Percentiles rank a stretch among this genome's conserved stretches.
These are phyloP conservation scores for Protobothrops mucrosquamatus DNA, from an alignment of 2,113 vertebrate genomes.

Conservation along the genomic window DNA sequence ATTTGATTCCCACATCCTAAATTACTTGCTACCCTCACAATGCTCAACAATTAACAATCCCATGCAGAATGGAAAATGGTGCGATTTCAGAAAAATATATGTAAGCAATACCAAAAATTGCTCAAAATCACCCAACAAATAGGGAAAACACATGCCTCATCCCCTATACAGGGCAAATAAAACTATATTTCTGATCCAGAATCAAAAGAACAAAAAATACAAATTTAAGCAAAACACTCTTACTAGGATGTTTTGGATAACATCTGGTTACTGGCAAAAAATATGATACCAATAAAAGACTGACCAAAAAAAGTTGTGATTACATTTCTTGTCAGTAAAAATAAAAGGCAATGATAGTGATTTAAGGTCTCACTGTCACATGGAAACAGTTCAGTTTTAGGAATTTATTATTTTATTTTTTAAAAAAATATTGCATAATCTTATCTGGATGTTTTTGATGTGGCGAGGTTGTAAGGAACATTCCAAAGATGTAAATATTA, in stretches of 20 bases:
- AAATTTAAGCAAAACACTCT: neutral
- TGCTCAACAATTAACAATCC: neutral
- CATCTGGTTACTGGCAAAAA: neutral
- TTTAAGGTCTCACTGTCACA: neutral
- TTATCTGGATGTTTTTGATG: neutral
- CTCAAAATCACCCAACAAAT: neutral
- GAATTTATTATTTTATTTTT: neutral
- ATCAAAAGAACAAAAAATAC: neutral
- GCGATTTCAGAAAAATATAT: neutral
- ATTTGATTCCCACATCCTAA: neutral
- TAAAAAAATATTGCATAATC: neutral
- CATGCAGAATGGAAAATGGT: neutral
- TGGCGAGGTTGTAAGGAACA: neutral
- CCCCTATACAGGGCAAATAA: neutral
- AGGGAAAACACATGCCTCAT: neutral
- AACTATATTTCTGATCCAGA: neutral
- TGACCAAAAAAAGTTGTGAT: neutral
- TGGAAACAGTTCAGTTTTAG: neutral
- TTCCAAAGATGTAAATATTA: neutral
- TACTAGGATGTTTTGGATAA: neutral
- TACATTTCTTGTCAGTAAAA: neutral
- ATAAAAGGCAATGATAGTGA: neutral
- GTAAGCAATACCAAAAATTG: neutral
- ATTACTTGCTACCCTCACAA: neutral
- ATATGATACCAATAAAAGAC: neutral